phyloP scores from a whole-genome alignment of 2,888 invertebrate species.

The Sarcophaga subvicina region DNA sequence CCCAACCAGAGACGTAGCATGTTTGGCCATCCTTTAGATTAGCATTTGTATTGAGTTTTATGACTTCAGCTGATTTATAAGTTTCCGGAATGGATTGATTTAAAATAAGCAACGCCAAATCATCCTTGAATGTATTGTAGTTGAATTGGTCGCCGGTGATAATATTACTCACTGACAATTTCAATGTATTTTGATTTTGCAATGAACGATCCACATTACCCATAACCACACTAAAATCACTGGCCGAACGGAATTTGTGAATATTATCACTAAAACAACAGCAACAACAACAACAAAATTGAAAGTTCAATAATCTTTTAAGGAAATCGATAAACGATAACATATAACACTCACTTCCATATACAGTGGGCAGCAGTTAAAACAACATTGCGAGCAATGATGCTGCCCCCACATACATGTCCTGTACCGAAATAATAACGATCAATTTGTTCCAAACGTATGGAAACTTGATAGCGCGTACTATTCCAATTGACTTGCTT shows the following conservation, averaged over 20 bases:
- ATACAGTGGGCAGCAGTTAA: conserved; percentile 74
- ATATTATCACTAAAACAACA: conserved; percentile 18
- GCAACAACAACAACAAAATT: background rate
- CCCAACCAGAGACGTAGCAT: conserved; percentile 74
- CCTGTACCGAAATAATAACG: conserved; percentile 77
- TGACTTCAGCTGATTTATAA: conserved; percentile 61
- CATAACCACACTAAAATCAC: conserved; percentile 71
- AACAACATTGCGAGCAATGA: conserved; percentile 73
- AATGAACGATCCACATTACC: conserved; percentile 71
- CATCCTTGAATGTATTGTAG: conserved; percentile 65
- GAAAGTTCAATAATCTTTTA: background rate
- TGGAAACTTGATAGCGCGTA: conserved; percentile 77
- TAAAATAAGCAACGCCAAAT: conserved; percentile 72
- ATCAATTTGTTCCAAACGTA: conserved; percentile 72
- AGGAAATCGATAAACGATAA: background rate
- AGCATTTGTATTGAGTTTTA: conserved; percentile 67
- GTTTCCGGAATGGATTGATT: conserved; percentile 66
- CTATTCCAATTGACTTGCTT: conserved; percentile 67
- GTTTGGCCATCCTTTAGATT: conserved; percentile 56
- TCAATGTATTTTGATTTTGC: conserved; percentile 57
- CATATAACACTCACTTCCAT: conserved; percentile 68
- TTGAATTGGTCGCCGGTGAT: conserved; percentile 65
- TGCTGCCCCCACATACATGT: conserved; percentile 78
- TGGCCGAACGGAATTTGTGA: conserved; percentile 60
- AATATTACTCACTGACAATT: conserved; percentile 67